Evolutionary conservation across 1,140 invertebrate genomes (phyloP).

Genomic region (Drosophila navojoa): DNA sequence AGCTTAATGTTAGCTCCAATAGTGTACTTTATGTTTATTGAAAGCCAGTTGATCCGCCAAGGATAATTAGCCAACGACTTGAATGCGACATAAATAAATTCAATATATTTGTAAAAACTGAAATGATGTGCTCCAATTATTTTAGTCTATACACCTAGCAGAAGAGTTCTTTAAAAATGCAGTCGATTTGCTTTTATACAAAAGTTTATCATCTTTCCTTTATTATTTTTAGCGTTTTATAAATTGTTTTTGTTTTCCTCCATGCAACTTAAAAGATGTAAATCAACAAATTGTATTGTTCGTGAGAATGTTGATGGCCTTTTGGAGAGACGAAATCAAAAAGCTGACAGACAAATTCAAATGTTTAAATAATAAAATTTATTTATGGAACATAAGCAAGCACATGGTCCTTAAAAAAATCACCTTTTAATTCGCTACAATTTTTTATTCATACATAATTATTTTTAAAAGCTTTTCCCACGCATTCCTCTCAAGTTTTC

Average conservation of each 20-base stretch:
- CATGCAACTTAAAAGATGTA: slow-evolving; percentile 14
- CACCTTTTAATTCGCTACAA: slow-evolving; percentile 80
- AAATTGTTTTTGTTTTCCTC: slow-evolving; percentile 21
- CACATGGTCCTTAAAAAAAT: slow-evolving; percentile 76
- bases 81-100: slow-evolving; percentile 69
- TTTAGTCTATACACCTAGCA: too few relatives aligned
- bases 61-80: slow-evolving; percentile 67
- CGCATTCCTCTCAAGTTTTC: slow-evolving; percentile 31
- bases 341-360: slow-evolving; percentile 43
- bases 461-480: slow-evolving; percentile 67
- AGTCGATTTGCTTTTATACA: slow-evolving; percentile 45
- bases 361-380: slow-evolving; percentile 65
- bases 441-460: slow-evolving; percentile 73
- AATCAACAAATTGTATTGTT: background rate
- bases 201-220: slow-evolving; percentile 35
- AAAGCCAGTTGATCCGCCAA: slow-evolving; percentile 44
- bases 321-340: slow-evolving; percentile 26
- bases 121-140: background rate
- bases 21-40: slow-evolving; percentile 14
- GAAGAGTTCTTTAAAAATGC: slow-evolving; percentile 36
- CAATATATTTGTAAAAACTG: slow-evolving; percentile 69
- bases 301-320: background rate
- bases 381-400: slow-evolving; percentile 68
- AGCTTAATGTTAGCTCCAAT: slow-evolving; percentile 26
- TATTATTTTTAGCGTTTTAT: slow-evolving; percentile 59